These are phyloP conservation scores for Mamestra configurata DNA, from an alignment of 1,140 invertebrate species.

Conservation along the genomic window DNA sequence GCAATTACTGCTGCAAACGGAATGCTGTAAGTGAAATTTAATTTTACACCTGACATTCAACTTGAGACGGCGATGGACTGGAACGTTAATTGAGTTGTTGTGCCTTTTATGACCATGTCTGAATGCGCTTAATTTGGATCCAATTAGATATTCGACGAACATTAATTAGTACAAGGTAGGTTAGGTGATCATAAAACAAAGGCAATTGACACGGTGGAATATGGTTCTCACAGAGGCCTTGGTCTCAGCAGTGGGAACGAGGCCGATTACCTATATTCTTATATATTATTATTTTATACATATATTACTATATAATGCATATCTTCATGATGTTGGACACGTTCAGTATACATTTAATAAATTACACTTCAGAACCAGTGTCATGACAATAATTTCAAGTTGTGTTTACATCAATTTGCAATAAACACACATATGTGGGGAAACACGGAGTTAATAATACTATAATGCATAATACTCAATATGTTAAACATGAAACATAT, in stretches of 20 bases:
- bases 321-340: background rate
- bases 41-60: slow-evolving; percentile 29
- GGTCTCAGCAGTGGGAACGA: background rate
- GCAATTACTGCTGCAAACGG: slow-evolving; percentile 14
- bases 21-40: slow-evolving; percentile 37
- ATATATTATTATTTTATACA: too few species aligned
- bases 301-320: too few species aligned
- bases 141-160: background rate
- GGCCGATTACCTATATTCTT: too few species aligned
- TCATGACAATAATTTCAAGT: slow-evolving; percentile 11
- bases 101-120: background rate
- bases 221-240: background rate
- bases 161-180: background rate
- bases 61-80: slow-evolving; percentile 6
- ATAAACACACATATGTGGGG: background rate
- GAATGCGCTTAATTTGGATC: slow-evolving; percentile 6
- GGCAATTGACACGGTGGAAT: background rate
- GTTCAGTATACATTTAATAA: background rate
- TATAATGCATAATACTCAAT: background rate
- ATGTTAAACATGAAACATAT: too few species aligned
- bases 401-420: slow-evolving; percentile 3
- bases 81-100: slow-evolving; percentile 22
- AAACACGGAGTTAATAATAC: background rate
- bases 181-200: background rate
- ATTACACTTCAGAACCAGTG: background rate